Base-by-base conservation (phyloP, 1,140 invertebrate genomes). In the Bicyclus anynana region DNA sequence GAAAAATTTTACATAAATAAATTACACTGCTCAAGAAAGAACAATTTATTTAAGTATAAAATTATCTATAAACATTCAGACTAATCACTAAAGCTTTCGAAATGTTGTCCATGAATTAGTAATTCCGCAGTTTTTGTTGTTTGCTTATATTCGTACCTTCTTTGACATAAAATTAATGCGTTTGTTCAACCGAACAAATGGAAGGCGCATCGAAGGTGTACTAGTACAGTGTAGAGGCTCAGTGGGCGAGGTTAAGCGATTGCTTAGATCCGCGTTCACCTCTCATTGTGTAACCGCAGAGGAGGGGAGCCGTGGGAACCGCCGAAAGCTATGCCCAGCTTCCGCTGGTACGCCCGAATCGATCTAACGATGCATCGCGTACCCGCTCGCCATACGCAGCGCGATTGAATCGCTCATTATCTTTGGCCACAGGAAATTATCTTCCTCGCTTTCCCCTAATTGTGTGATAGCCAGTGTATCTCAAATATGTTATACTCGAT, bases 181-280 rank as follows among this genome's bases (percentile, higher is more conserved):
- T 44, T 23, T 14, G 18, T 44, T 14, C 5, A 47, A 5, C 50
- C 29, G 50, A 51, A 58, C 56, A 46, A 58, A 58, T 51, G 50
- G 56, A 47, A 50, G 48, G 56, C 48, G 56, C 48, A 73, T 74
- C 77, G 69, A 67, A 69, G 59, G 58, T 69, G 67, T 61, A 70
- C 70, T 66, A 55, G 76, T 68, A 71, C 65, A 54, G 76, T 67
- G 70, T 72, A 70, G 68, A 60, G 73, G 75, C 74, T 76, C 76
- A 83, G 80, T 87, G 84, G 84, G 84, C 84, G 84, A 87, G 84
- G 84, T 87, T 85, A 85, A 87, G 80, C 80, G 80, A 84, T 85
- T 87, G 82, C 82, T 84, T 84, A 87, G 84, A 87, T 87, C 82
- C 84, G 80, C 82, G 84, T 87, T 87, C 84, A 85, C 82, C 82